phyloP scores from a whole-genome alignment of 2,888 invertebrate genomes.

The Anaspis maculata region DNA sequence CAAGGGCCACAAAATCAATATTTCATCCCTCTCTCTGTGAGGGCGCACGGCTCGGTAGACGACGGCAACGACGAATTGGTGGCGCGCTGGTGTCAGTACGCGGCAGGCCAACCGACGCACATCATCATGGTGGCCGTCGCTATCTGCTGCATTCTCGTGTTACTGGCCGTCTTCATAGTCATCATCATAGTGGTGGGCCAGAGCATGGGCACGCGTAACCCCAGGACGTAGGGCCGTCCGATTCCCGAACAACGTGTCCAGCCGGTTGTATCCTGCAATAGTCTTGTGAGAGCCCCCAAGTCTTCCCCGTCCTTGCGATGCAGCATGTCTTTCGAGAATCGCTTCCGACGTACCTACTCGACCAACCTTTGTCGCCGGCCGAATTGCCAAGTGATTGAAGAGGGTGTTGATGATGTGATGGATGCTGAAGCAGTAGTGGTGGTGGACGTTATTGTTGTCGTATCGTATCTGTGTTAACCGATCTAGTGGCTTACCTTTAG shows the following conservation, averaged over 20 bases:
- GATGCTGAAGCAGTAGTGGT: slow-evolving; percentile 5
- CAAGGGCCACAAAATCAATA: slow-evolving; percentile 38
- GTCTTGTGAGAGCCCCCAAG: too few relatives aligned
- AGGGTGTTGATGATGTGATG: slow-evolving; percentile 13
- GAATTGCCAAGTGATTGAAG: slow-evolving; percentile 8
- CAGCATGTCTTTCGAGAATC: slow-evolving; percentile 10
- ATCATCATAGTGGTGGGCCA: slow-evolving; percentile 76
- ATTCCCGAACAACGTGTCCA: too few relatives aligned
- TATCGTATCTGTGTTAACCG: slow-evolving; percentile 23
- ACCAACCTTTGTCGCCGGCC: too few relatives aligned
- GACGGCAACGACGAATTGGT: slow-evolving; percentile 15
- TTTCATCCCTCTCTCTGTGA: slow-evolving; percentile 32
- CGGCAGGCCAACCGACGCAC: slow-evolving; percentile 27
- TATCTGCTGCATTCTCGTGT: slow-evolving; percentile 73
- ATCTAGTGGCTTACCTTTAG: slow-evolving; percentile 27
- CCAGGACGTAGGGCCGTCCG: slow-evolving; percentile 28
- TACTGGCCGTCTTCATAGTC: slow-evolving; percentile 72
- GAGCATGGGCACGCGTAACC: slow-evolving; percentile 50
- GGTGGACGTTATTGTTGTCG: slow-evolving; percentile 14
- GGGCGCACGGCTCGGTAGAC: slow-evolving; percentile 13
- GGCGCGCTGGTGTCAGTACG: slow-evolving; percentile 20
- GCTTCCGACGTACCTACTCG: too few relatives aligned
- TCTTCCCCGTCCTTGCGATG: slow-evolving; percentile 13
- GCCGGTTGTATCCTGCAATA: too few relatives aligned
- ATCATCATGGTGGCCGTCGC: slow-evolving; percentile 76